These are phyloP conservation scores for Anthopleura sola DNA, from an alignment of 64 coral and sea anemone species.

Conservation along the genomic window DNA sequence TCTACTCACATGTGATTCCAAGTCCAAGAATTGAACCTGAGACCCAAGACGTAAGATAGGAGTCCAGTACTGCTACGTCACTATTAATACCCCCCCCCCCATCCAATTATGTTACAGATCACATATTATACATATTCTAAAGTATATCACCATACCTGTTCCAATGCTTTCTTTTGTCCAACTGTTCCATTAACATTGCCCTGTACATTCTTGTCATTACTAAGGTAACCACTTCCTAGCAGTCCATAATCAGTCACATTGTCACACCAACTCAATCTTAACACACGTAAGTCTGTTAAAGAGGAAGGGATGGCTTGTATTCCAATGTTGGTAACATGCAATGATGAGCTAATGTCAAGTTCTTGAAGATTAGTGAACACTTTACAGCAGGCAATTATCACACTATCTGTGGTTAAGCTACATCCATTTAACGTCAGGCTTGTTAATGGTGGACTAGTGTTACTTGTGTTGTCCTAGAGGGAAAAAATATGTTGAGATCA, in stretches of 20 bases:
- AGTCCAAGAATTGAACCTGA: no score
- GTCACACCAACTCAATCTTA: conserved; percentile 84
- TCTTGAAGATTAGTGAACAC: conserved; percentile 58
- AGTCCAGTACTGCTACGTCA: no score
- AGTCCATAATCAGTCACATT: conserved; percentile 84
- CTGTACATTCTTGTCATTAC: neutral
- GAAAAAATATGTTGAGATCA: neutral
- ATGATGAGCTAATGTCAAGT: conserved; percentile 76
- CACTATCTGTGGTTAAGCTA: conserved; percentile 50
- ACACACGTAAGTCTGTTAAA: conserved; percentile 42
- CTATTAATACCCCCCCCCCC: no score
- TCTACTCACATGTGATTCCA: no score
- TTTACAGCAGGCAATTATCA: conserved; percentile 32
- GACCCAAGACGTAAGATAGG: no score
- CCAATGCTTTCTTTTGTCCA: neutral
- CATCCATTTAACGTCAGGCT: conserved; percentile 78
- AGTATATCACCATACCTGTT: neutral
- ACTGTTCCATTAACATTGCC: neutral
- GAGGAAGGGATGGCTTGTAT: conserved; percentile 30
- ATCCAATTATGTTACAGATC: no score
- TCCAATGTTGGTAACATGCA: conserved; percentile 71
- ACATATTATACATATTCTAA: no score
- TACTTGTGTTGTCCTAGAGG: neutral
- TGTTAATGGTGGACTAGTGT: conserved; percentile 16
- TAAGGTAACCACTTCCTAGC: conserved; percentile 14